Evolutionary conservation across 2,888 invertebrate genomes (phyloP), one percentile per base, ranked within the genome.

Genomic region (Lasioglossum leucozonium): DNA sequence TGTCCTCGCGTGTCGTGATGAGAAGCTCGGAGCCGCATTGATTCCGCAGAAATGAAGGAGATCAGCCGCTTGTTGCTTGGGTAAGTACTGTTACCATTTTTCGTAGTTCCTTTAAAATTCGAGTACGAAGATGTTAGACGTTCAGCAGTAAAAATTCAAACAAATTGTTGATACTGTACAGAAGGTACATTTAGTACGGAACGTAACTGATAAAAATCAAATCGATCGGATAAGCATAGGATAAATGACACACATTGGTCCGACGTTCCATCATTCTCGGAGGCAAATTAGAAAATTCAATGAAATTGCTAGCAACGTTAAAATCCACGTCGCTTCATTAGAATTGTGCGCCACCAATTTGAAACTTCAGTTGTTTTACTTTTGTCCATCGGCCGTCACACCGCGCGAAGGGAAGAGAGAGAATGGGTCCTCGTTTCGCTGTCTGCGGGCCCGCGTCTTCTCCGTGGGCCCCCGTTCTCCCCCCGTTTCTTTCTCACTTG

Each of bases 41-140:
- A 89, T 83, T 44, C 72, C 72, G 78, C 67, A 71, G 81, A 69
- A 80, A 91, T 91, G 91, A 91, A 73, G 83, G 89, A 89, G 83
- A 87, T 91, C 74, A 79, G 90, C 74, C 77, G 85, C 79, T 82
- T 91, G 51, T 84, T 91, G 30, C 87, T 91, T 51, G 87, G 92
- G 91, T 91, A 82, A 91, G 91, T 89, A 55, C 42, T n/a, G 55
- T 55, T 55, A 44, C 44, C 51, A n/a, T 51, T 51, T 51, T 8
- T 22, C 8, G 22, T 10, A n/a, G 22, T 10, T n/a, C n/a, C 22
- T 51, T 51, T 22, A 51, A n/a, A 10, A 51, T 51, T 51, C 22
- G 22, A 10, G 22, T n/a, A n/a, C 3, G 10, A 51, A n/a, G 10
- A 22, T n/a, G n/a, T 8, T 10, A 10, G n/a, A 51, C 22, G 8